These are phyloP conservation scores for Myotis myotis DNA, from an alignment of 2,797 vertebrate genomes.

Conservation along the genomic window DNA sequence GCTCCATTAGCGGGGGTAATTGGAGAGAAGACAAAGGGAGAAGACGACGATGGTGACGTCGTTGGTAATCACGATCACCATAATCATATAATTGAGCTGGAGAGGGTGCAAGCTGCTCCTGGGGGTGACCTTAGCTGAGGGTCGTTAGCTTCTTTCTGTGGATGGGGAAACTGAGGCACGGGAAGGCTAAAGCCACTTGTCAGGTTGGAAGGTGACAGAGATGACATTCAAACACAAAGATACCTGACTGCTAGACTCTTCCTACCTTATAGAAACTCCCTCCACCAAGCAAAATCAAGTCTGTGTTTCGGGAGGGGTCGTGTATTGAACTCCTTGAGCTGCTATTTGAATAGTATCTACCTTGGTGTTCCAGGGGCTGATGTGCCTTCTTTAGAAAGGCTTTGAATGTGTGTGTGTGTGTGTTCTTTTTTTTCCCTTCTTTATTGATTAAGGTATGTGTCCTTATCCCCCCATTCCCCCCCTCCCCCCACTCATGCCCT, in stretches of 20 bases:
- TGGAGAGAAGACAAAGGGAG: neutral
- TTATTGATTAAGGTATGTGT: too few species aligned
- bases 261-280: rapidly evolving
- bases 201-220: neutral
- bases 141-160: neutral
- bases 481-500: too few species aligned
- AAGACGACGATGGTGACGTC: neutral
- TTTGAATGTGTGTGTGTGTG: neutral
- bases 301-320: neutral
- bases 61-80: neutral
- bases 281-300: neutral
- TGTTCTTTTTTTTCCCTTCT: neutral
- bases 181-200: neutral
- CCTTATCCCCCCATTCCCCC: too few species aligned
- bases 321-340: rapidly evolving
- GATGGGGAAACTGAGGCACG: constrained; percentile 17
- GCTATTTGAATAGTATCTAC: neutral
- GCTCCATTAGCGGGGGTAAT: constrained; percentile 59
- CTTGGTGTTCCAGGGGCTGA: neutral
- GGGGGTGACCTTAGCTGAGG: neutral
- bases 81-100: constrained; percentile 25
- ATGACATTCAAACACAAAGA: neutral
- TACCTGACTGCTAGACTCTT: neutral
- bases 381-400: neutral
- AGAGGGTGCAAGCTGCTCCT: neutral